These are phyloP conservation scores for Helogale parvula DNA, from an alignment of 2,113 vertebrate genomes.

Conservation along the genomic window DNA sequence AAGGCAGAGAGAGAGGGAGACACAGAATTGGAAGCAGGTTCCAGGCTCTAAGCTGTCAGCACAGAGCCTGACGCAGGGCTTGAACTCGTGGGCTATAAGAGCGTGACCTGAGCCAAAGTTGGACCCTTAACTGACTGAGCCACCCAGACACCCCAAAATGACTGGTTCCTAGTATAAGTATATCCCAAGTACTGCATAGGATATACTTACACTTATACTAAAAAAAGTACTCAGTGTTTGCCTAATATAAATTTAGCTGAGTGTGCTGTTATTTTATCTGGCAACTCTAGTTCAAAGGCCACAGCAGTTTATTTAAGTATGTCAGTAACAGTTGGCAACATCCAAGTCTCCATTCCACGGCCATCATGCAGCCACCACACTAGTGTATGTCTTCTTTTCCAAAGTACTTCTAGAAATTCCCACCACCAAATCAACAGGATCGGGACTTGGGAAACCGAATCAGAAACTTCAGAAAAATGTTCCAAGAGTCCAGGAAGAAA, in stretches of 20 bases:
- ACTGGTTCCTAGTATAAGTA: background rate
- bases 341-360: background rate
- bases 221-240: background rate
- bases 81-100: too few species aligned
- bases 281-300: background rate
- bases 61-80: too few species aligned
- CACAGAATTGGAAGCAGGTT: too few species aligned
- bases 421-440: slow-evolving; percentile 89
- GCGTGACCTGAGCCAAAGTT: too few species aligned
- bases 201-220: background rate
- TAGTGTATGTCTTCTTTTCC: slow-evolving; percentile 88
- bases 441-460: slow-evolving; percentile 92
- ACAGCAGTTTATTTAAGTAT: background rate
- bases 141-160: too few species aligned
- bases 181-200: background rate
- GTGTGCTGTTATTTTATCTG: background rate
- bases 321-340: background rate
- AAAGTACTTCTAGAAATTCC: slow-evolving; percentile 91
- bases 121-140: too few species aligned
- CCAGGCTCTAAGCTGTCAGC: too few species aligned
- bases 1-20: too few species aligned
- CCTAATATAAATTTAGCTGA: background rate
- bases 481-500: slow-evolving; percentile 91
- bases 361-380: background rate
- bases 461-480: slow-evolving; percentile 93